Evolutionary conservation across 2,888 invertebrate genomes (phyloP).

Genomic region (Escarpia spicata): DNA sequence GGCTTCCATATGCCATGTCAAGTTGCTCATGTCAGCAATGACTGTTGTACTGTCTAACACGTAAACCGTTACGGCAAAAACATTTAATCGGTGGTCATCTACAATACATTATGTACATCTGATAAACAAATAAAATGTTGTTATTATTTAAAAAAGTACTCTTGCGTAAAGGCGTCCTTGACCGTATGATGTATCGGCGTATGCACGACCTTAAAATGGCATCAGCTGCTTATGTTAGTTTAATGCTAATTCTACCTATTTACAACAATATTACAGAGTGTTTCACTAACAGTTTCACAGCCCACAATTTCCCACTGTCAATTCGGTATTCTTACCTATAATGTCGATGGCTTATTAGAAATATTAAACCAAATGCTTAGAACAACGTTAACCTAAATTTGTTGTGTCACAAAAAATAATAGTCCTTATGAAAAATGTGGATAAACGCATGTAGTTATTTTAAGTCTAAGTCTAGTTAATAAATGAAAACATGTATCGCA

Average conservation of each 20-base stretch:
- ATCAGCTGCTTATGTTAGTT: not conserved
- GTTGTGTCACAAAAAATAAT: not conserved
- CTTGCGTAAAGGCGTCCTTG: constrained; percentile 8
- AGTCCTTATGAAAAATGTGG: not conserved
- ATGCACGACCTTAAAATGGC: not conserved
- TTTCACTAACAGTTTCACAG: not conserved
- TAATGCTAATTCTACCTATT: not conserved
- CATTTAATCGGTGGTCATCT: not conserved
- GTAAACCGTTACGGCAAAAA: not conserved
- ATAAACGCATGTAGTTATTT: not conserved
- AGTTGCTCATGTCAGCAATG: not conserved
- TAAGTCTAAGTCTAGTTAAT: not conserved
- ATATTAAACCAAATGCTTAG: not conserved
- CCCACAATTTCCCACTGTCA: not conserved
- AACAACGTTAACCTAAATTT: not conserved
- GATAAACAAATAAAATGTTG: not conserved
- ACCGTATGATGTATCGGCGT: not conserved
- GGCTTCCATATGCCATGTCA: no score
- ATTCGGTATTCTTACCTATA: not conserved
- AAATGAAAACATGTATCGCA: not conserved
- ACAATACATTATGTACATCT: not conserved
- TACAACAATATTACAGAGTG: not conserved
- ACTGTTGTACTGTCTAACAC: not conserved
- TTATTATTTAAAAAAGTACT: not conserved
- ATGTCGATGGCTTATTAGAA: not conserved